Evolutionary conservation across 2,113 vertebrate species (phyloP).

Genomic region (Erythrolamprus reginae): DNA sequence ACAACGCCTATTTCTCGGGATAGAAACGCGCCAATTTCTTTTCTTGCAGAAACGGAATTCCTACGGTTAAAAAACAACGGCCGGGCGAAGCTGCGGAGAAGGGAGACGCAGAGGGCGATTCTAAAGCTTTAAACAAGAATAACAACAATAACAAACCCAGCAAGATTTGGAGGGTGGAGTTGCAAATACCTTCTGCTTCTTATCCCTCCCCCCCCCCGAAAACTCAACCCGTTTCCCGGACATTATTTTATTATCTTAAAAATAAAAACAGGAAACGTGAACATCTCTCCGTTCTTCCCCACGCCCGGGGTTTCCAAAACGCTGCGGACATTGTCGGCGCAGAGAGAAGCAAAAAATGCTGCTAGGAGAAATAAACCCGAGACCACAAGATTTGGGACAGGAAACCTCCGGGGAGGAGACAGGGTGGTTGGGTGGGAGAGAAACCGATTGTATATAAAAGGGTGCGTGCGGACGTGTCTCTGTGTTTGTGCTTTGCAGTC

Average conservation of each 20-base stretch:
- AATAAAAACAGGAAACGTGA: background rate
- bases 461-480: background rate
- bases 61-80: background rate
- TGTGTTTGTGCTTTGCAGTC: conserved; percentile 7
- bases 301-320: background rate
- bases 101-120: background rate
- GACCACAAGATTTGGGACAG: background rate
- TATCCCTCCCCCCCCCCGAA: background rate
- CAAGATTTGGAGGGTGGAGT: background rate
- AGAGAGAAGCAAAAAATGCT: conserved; percentile 26
- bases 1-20: background rate
- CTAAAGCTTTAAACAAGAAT: background rate
- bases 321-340: conserved; percentile 51
- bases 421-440: conserved; percentile 21
- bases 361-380: conserved; percentile 35
- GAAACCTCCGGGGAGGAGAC: conserved; percentile 34
- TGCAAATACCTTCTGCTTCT: background rate
- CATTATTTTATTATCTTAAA: conserved; percentile 3
- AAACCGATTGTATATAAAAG: conserved; percentile 32
- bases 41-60: background rate
- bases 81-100: background rate
- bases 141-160: too few species aligned
- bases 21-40: background rate
- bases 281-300: background rate
- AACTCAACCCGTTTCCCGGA: background rate